Evolutionary conservation across 2,888 invertebrate genomes (phyloP).

Genomic region (Agrilus cyanescens): DNA sequence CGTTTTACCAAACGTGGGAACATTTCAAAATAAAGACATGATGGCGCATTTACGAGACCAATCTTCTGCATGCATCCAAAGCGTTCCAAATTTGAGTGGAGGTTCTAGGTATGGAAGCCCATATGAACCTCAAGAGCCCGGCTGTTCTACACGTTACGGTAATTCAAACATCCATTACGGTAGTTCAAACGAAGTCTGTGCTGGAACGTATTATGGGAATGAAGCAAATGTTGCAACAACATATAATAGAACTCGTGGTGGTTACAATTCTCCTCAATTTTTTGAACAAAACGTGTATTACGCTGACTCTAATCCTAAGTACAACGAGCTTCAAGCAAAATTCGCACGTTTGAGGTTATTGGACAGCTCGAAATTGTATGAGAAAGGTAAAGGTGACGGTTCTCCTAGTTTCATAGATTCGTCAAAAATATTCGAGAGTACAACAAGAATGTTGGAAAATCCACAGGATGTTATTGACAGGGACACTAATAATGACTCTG

Average conservation of each 20-base stretch:
- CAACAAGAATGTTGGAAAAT: conserved; percentile 26
- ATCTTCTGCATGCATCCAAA: neutral
- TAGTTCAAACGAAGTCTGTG: neutral
- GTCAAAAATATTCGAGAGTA: conserved; percentile 27
- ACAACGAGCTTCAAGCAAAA: conserved; percentile 24
- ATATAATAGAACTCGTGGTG: neutral
- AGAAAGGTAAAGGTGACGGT: conserved; percentile 21
- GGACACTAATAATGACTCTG: conserved; percentile 72
- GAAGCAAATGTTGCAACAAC: neutral
- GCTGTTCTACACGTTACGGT: conserved; percentile 2
- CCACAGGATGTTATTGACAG: conserved; percentile 38
- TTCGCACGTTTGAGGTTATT: conserved; percentile 31
- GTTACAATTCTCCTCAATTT: too few species aligned
- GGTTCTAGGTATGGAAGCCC: too few species aligned
- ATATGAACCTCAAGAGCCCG: too few species aligned
- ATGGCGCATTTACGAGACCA: conserved; percentile 6
- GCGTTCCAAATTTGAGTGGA: too few species aligned
- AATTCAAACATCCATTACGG: neutral
- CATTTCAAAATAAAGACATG: too few species aligned
- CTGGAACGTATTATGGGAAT: neutral
- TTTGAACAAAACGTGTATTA: conserved; percentile 11
- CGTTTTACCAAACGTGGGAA: conserved; percentile 4
- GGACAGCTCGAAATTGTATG: conserved; percentile 24
- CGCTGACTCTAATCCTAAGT: conserved; percentile 18
- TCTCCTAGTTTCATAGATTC: conserved; percentile 26